These are phyloP conservation scores for Coelinius sp. DNA, from an alignment of 2,888 invertebrate genomes.

Conservation along the genomic window DNA sequence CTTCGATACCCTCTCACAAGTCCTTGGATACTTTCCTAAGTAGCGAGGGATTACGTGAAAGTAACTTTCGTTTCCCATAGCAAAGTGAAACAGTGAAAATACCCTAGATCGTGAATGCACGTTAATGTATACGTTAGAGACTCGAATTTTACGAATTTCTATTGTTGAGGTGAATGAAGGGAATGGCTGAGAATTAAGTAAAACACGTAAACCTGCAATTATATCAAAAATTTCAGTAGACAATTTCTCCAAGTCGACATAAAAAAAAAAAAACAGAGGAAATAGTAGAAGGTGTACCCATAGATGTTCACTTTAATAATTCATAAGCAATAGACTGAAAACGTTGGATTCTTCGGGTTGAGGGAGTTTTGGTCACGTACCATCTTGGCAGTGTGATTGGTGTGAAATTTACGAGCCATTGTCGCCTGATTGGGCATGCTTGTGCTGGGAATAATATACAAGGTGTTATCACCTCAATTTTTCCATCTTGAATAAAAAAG, in stretches of 20 bases:
- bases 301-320: slow-evolving; percentile 59
- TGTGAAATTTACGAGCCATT: slow-evolving; percentile 68
- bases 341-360: slow-evolving; percentile 32
- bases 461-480: slow-evolving; percentile 19
- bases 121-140: slow-evolving; percentile 22
- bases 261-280: not conserved
- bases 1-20: slow-evolving; percentile 33
- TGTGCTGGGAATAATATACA: slow-evolving; percentile 55
- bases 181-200: not conserved
- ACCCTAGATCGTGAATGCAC: slow-evolving; percentile 16
- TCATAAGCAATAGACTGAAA: slow-evolving; percentile 66
- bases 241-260: too few relatives aligned
- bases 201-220: slow-evolving; percentile 1
- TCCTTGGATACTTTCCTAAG: slow-evolving; percentile 40
- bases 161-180: slow-evolving; percentile 5
- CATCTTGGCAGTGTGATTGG: slow-evolving; percentile 63
- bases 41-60: slow-evolving; percentile 37
- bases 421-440: slow-evolving; percentile 68
- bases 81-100: slow-evolving; percentile 25
- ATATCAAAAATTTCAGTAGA: not conserved
- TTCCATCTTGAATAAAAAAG: slow-evolving; percentile 20
- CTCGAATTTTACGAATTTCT: slow-evolving; percentile 9
- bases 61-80: slow-evolving; percentile 39
- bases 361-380: slow-evolving; percentile 64
- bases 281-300: not conserved